A percentile compares a stretch with the other conserved stretches of the same genome.
Conservation (phyloP, 2,888 invertebrate species). For the Gonocerus acuteangulatus region DNA sequence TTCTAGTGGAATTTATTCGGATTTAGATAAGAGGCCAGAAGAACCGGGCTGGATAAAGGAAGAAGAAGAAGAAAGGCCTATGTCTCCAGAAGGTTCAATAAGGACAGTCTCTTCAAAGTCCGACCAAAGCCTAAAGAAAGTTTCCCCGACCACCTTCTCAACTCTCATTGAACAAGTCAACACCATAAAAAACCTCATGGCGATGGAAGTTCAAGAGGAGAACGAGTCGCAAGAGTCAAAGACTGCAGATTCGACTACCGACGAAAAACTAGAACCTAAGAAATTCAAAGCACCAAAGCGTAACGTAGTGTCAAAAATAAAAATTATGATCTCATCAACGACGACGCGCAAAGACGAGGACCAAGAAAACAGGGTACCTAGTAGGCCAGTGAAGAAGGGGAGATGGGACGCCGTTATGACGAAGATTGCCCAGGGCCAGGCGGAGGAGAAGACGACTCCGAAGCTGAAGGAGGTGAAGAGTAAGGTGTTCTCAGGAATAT, state of each 20-base stretch:
- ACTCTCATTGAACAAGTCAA: conserved; percentile 35
- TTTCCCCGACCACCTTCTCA: conserved; percentile 35
- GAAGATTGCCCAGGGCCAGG: conserved; percentile 65
- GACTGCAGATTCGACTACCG: conserved; percentile 26
- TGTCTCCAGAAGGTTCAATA: conserved; percentile 56
- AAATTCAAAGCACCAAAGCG: conserved; percentile 72
- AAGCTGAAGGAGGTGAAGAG: conserved; percentile 78
- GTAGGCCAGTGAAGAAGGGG: conserved; percentile 54
- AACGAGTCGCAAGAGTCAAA: conserved; percentile 35
- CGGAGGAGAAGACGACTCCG: conserved; percentile 61
- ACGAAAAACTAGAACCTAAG: conserved; percentile 43
- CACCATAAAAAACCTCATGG: conserved; percentile 35
- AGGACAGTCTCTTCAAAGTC: conserved; percentile 47
- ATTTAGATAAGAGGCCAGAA: conserved; percentile 69
- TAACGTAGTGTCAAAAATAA: conserved; percentile 67
- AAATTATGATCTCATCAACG: conserved; percentile 58
- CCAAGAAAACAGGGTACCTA: conserved; percentile 51
- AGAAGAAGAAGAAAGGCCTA: conserved; percentile 46
- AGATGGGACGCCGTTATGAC: conserved; percentile 80
- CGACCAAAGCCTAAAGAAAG: conserved; percentile 45
- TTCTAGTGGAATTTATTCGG: conserved; percentile 81
- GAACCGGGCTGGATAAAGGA: conserved; percentile 43
- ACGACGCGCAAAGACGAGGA: conserved; percentile 43
- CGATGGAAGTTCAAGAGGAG: conserved; percentile 32
- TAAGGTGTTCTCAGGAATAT: conserved; percentile 53